phyloP scores from a whole-genome alignment of 2,113 vertebrate species.

The Brevimyrus niger region DNA sequence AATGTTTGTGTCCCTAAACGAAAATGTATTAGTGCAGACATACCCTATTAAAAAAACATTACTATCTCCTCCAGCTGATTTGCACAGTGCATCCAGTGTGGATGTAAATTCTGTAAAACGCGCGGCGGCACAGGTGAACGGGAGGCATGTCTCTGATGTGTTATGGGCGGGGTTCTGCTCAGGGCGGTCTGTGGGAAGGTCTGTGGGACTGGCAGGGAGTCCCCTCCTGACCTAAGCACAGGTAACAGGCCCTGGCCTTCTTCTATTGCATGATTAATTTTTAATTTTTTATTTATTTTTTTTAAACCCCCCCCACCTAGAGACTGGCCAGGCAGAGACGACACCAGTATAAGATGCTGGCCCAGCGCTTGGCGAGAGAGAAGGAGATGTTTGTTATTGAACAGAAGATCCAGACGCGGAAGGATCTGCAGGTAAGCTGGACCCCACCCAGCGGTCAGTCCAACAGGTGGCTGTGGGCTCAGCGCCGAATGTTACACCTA shows the following conservation, averaged over 20 bases:
- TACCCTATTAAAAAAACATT: background rate
- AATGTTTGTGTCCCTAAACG: too few species aligned
- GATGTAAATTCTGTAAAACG: background rate
- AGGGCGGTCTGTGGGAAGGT: background rate
- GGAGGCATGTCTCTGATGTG: too few species aligned
- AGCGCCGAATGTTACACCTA: background rate
- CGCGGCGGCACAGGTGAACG: background rate
- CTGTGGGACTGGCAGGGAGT: background rate
- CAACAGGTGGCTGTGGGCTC: background rate
- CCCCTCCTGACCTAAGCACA: background rate
- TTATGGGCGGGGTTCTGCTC: background rate
- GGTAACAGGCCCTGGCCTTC: background rate
- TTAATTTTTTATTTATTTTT: background rate
- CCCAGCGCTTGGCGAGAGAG: conserved; percentile 87
- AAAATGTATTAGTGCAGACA: too few species aligned
- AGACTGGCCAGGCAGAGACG: conserved; percentile 69
- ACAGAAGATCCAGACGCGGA: conserved; percentile 92
- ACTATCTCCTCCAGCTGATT: background rate
- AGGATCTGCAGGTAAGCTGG: conserved; percentile 81
- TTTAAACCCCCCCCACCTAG: conserved; percentile 45
- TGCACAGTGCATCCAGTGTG: background rate
- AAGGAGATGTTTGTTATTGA: conserved; percentile 80
- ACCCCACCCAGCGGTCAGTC: background rate
- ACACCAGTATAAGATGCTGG: conserved; percentile 72
- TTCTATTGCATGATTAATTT: background rate